These are phyloP conservation scores for Rhizoglyphus robini DNA, from an alignment of 1,140 invertebrate species.

Conservation along the genomic window DNA sequence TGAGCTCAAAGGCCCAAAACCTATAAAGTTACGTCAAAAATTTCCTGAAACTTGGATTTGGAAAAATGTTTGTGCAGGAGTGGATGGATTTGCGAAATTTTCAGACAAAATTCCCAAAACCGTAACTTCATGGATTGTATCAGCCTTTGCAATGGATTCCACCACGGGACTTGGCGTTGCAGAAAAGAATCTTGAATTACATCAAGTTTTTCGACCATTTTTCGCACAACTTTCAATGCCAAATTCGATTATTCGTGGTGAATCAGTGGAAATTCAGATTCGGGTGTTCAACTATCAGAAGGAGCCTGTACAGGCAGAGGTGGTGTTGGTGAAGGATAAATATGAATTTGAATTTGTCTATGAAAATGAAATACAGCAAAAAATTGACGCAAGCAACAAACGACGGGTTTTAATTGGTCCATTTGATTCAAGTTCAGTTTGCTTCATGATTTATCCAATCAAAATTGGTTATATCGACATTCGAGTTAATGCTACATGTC, in stretches of 20 bases:
- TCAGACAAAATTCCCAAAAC: too few species aligned
- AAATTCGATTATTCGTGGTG: slow-evolving; percentile 72
- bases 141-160: too few species aligned
- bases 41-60: too few species aligned
- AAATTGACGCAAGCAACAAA: too few species aligned
- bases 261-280: slow-evolving; percentile 43
- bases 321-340: slow-evolving; percentile 66
- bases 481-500: slow-evolving; percentile 48
- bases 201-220: slow-evolving; percentile 78
- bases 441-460: slow-evolving; percentile 63
- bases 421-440: slow-evolving; percentile 50
- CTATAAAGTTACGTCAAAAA: too few species aligned
- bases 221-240: slow-evolving; percentile 72
- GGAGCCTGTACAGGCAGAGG: slow-evolving; percentile 57
- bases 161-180: slow-evolving; percentile 70
- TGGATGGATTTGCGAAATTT: too few species aligned
- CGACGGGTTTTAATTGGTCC: too few species aligned
- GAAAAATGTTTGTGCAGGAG: too few species aligned
- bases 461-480: slow-evolving; percentile 56
- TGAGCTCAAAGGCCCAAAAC: too few species aligned
- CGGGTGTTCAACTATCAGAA: slow-evolving; percentile 39
- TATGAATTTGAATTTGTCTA: slow-evolving; percentile 68
- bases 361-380: too few species aligned
- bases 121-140: too few species aligned
- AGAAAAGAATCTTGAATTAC: too few species aligned